These are phyloP conservation scores for Kryptolebias ocellatus DNA, from an alignment of 2,797 vertebrate species.

Conservation along the genomic window DNA sequence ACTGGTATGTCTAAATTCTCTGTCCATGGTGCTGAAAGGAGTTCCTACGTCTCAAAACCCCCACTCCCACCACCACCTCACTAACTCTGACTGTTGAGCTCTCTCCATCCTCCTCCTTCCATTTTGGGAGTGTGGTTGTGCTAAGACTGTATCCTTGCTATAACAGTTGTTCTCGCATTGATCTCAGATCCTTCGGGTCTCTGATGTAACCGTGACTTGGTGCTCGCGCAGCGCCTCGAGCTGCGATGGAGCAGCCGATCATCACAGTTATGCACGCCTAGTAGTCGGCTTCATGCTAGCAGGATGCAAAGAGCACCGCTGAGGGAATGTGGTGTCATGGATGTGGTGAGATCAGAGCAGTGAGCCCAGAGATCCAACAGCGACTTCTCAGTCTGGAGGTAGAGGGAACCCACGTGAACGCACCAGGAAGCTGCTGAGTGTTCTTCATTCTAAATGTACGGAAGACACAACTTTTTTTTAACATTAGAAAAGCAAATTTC, in stretches of 20 bases:
- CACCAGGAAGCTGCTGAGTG: too few relatives aligned
- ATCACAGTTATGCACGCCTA: constrained; percentile 32
- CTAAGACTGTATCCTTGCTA: constrained; percentile 33
- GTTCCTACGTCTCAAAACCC: not conserved
- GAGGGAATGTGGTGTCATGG: constrained; percentile 49
- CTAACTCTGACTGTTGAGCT: constrained; percentile 15
- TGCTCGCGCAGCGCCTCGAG: constrained; percentile 55
- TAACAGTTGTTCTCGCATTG: constrained; percentile 60
- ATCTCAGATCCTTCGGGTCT: constrained; percentile 49
- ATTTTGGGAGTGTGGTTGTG: constrained; percentile 8
- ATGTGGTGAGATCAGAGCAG: constrained; percentile 59
- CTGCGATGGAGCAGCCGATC: constrained; percentile 42
- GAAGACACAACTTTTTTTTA: too few relatives aligned
- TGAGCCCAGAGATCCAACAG: constrained; percentile 32
- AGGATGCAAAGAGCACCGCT: constrained; percentile 41
- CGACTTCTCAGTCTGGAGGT: constrained; percentile 10
- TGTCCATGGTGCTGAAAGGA: constrained; percentile 53
- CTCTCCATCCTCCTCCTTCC: not conserved
- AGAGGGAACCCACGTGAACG: not conserved
- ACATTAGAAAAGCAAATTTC: not conserved
- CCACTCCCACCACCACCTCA: not conserved
- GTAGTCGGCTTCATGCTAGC: constrained; percentile 56
- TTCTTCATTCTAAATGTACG: too few relatives aligned
- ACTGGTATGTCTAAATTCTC: not conserved
- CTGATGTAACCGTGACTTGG: constrained; percentile 50